A percentile compares a stretch with the other conserved stretches of the same genome.
These are phyloP conservation scores for Geococcyx californianus DNA, from an alignment of 2,113 vertebrate species.

Conservation along the genomic window DNA sequence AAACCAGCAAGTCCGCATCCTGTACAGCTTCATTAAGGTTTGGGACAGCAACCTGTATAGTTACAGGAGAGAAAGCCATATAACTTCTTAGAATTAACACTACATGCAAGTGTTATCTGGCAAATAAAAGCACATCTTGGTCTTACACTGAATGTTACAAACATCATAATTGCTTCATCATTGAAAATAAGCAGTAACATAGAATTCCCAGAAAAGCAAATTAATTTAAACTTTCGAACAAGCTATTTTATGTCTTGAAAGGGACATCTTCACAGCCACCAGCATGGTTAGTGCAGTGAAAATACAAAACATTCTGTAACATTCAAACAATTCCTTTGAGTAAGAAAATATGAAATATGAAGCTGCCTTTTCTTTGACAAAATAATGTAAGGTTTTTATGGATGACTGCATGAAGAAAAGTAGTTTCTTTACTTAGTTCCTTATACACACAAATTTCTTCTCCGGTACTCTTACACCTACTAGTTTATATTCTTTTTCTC, in stretches of 20 bases:
- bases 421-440: not conserved
- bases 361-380: not conserved
- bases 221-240: not conserved
- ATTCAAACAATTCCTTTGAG: not conserved
- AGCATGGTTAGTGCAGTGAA: not conserved
- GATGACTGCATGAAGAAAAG: not conserved
- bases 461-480: not conserved
- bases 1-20: constrained; percentile 88
- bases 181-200: not conserved
- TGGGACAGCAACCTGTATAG: constrained; percentile 82
- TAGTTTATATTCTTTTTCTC: not conserved
- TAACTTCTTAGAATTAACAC: not conserved
- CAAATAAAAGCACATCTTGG: not conserved
- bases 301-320: not conserved
- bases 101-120: not conserved
- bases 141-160: not conserved
- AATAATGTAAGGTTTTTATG: not conserved
- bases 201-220: not conserved
- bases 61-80: not conserved
- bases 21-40: constrained; percentile 82
- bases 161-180: not conserved
- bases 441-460: not conserved
- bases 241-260: not conserved
- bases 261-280: not conserved
- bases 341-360: not conserved